Conservation (phyloP, 2,113 vertebrate species). For the Hyla sarda region DNA sequence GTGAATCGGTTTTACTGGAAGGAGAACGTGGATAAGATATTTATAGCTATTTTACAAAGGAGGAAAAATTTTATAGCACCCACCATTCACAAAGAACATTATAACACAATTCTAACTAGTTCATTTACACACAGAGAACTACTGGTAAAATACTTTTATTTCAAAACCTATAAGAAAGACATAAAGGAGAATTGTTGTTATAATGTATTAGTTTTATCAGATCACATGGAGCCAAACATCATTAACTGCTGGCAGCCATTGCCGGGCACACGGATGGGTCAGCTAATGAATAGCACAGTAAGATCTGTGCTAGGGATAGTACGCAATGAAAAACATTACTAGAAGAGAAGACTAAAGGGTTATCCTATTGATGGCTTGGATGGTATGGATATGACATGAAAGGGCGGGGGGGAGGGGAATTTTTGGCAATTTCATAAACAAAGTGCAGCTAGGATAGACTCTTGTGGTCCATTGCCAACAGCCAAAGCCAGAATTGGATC, state of each 20-base stretch:
- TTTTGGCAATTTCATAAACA: no score
- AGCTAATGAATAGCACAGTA: not conserved
- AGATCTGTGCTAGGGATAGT: not conserved
- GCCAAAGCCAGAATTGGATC: no score
- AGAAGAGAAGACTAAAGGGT: not conserved
- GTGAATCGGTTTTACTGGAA: not conserved
- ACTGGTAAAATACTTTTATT: not conserved
- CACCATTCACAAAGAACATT: not conserved
- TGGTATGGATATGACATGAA: no score
- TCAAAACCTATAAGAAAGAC: not conserved
- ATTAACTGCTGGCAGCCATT: not conserved
- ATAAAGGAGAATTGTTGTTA: not conserved
- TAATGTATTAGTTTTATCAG: not conserved
- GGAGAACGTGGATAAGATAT: not conserved
- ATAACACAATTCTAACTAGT: not conserved
- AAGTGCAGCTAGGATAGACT: no score
- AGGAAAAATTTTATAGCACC: not conserved
- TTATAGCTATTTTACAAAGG: not conserved
- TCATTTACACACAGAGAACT: not conserved
- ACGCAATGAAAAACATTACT: not conserved
- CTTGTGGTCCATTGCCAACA: no score
- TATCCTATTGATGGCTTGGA: no score
- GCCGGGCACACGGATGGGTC: not conserved
- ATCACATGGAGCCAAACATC: not conserved
- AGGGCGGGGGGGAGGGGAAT: no score